Evolutionary conservation across 2,888 invertebrate genomes (phyloP), one percentile per base, ranked within the genome.

Genomic region (Anarsia innoxiella): DNA sequence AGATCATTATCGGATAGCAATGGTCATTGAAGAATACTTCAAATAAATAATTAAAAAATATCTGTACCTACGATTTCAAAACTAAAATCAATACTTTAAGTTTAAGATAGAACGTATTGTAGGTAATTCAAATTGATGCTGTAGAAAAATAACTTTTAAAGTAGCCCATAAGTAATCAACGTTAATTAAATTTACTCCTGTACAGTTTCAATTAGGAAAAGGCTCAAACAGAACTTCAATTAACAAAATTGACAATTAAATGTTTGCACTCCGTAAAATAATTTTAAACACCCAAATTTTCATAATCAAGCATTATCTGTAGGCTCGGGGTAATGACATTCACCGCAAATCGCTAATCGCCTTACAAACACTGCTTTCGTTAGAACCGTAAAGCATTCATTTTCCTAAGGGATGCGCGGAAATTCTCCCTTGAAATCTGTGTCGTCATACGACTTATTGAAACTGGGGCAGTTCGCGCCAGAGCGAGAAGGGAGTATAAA

Each of bases 401-500:
- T 52, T 46, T 58, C 56, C 49, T 46, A 63, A 51, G 46, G 53
- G 44, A 51, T 54, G 44, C 40, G 51, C 40, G 64, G 70, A 77
- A 76, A 73, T 75, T 75, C 65, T 60, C 65, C 52, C 57, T 55
- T 60, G 47, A 72, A 78, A 74, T 70, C 68, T 62, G 53, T 56
- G 57, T 59, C 49, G 52, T 59, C 66, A 73, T 84, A 79, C 69
- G 84, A 76, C 84, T 66, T 84, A 74, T 75, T 58, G 73, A 61
- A 70, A 63, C 67, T 78, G 67, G 60, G 67, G 59, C 59, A 49
- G 60, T 59, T 59, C 59, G 60, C 66, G 76, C 54, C 58, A 53
- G 68, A 80, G 46, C 45, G 67, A 61, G 73, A 77, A 9, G 37
- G 47, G 29, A 37, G 37, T 51, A 53, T 40, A 37, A 53, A 53